These are phyloP conservation scores for Cinara cedri DNA, from an alignment of 2,888 invertebrate species.

Conservation along the genomic window DNA sequence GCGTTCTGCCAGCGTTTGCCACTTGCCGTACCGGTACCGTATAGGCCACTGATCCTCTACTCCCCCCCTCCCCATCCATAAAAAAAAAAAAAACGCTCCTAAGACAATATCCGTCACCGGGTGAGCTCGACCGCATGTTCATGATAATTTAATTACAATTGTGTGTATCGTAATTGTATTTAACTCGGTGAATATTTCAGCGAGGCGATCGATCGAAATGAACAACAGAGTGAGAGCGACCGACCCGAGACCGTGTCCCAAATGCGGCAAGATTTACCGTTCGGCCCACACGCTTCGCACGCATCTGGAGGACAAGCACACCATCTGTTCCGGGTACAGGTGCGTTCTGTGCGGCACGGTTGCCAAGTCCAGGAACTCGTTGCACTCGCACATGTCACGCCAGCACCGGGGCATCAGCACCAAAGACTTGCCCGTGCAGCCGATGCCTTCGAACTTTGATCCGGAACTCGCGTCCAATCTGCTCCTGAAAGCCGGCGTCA, in stretches of 20 bases:
- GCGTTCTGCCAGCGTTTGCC: no score
- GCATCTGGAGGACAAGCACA: slow-evolving; percentile 91
- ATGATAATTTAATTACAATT: no score
- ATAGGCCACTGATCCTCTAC: no score
- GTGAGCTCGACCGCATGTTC: no score
- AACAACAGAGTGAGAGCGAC: slow-evolving; percentile 85
- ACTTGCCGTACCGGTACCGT: no score
- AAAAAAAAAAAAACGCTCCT: no score
- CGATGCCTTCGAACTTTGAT: slow-evolving; percentile 91
- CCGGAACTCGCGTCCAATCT: slow-evolving; percentile 82
- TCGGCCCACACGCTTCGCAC: slow-evolving; percentile 90
- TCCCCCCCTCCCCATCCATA: no score
- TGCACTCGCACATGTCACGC: slow-evolving; percentile 92
- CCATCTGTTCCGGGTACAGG: slow-evolving; percentile 88
- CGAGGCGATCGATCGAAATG: slow-evolving; percentile 80
- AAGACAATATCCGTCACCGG: no score
- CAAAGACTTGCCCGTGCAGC: slow-evolving; percentile 88
- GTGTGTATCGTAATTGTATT: no score
- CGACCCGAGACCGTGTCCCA: slow-evolving; percentile 89
- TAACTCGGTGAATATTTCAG: slow-evolving; percentile 26
- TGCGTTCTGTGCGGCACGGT: slow-evolving; percentile 92
- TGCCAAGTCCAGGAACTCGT: slow-evolving; percentile 87
- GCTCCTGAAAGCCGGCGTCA: slow-evolving; percentile 86
- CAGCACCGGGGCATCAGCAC: slow-evolving; percentile 92
- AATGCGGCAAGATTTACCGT: slow-evolving; percentile 90